A percentile compares a stretch with the other conserved stretches of the same genome.
Evolutionary conservation across 2,797 vertebrate genomes (phyloP).

Genomic region (Masticophis lateralis): DNA sequence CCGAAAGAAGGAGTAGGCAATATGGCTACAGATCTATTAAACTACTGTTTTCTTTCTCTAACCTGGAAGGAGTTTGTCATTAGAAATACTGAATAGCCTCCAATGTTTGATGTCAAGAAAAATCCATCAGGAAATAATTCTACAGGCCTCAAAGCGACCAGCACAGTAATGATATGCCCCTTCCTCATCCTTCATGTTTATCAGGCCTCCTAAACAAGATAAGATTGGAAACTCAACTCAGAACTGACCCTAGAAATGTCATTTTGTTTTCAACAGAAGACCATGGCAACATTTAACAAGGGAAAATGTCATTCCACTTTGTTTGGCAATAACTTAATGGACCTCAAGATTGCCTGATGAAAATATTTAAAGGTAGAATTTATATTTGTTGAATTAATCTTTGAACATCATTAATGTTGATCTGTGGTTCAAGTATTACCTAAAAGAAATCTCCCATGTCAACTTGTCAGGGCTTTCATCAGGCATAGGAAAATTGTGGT

Average conservation of each 20-base stretch:
- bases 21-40: constrained; percentile 12
- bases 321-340: not conserved
- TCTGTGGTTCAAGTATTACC: not conserved
- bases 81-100: constrained; percentile 5
- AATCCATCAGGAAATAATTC: constrained; percentile 43
- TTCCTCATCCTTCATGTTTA: constrained; percentile 35
- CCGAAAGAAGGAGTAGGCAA: not conserved
- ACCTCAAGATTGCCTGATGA: not conserved
- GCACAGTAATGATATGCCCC: not conserved
- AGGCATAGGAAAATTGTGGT: not conserved
- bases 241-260: constrained; percentile 12
- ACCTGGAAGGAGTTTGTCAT: constrained; percentile 38
- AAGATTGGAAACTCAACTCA: constrained; percentile 55
- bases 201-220: constrained; percentile 61
- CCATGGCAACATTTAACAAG: constrained; percentile 22
- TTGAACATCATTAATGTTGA: not conserved
- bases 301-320: not conserved
- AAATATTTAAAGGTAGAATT: not conserved
- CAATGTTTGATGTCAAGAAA: constrained; percentile 47
- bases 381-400: not conserved
- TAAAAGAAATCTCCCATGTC: not conserved
- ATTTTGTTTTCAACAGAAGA: constrained; percentile 4
- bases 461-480: not conserved
- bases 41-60: constrained; percentile 21
- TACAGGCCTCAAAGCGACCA: constrained; percentile 14